These are phyloP conservation scores for Listronotus bonariensis DNA, from an alignment of 1,140 invertebrate species.

Conservation along the genomic window DNA sequence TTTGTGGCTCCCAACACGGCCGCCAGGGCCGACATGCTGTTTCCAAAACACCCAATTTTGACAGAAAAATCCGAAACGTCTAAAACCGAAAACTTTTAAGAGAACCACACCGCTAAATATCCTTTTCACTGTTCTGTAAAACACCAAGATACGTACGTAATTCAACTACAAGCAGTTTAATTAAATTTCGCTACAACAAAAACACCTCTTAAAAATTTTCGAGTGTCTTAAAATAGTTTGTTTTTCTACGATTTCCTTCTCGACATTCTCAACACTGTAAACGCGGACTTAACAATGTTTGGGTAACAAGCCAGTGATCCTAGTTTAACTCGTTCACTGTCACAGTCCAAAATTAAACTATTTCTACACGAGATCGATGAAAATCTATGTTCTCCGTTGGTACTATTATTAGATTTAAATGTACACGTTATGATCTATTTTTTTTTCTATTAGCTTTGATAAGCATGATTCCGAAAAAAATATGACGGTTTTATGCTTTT, in stretches of 20 bases:
- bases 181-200: slow-evolving; percentile 15
- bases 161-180: neutral
- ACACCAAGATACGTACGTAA: too few relatives aligned
- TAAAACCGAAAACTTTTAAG: too few relatives aligned
- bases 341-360: slow-evolving; percentile 44
- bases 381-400: slow-evolving; percentile 15
- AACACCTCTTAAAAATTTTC: too few relatives aligned
- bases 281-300: slow-evolving; percentile 21
- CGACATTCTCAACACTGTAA: neutral
- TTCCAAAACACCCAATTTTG: slow-evolving; percentile 51
- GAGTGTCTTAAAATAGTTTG: slow-evolving; percentile 8
- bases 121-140: too few relatives aligned
- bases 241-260: neutral
- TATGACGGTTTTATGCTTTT: slow-evolving; percentile 15
- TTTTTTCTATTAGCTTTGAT: slow-evolving; percentile 16
- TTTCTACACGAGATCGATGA: slow-evolving; percentile 25
- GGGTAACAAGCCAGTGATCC: slow-evolving; percentile 9
- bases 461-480: slow-evolving; percentile 1
- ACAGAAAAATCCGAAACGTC: slow-evolving; percentile 8
- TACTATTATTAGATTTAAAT: slow-evolving; percentile 41
- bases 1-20: slow-evolving; percentile 49
- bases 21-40: slow-evolving; percentile 52
- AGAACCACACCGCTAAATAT: too few relatives aligned
- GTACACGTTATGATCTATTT: neutral
- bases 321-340: slow-evolving; percentile 29